Base-by-base conservation (phyloP, 2,797 vertebrate genomes). In the Rhabdomys pumilio region DNA sequence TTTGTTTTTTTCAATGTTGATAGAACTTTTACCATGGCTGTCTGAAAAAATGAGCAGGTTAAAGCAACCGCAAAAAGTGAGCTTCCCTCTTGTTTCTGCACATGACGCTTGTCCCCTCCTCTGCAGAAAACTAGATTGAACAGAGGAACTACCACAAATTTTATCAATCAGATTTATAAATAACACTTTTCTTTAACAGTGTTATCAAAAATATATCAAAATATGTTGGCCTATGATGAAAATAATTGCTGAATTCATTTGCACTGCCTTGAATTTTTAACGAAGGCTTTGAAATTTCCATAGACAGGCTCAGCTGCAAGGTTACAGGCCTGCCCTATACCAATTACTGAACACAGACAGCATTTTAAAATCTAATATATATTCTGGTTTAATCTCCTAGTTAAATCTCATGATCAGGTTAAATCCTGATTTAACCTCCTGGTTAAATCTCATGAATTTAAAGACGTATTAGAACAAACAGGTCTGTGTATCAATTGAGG, bases 241-340 rank as follows among this genome's bases (percentile, higher is more conserved):
- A 63, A 80, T 57, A 31, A 81, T 2, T 6, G 75, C 61, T 94
- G 69, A 91, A 92, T 80, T 93, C 84, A 47, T 88, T 93, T 61
- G 63, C 76, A 76, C 55, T 67, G 38, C 44, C 34, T 73, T 69
- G 53, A 10, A 22, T 67, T 72, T 47, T 73, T 88, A 73, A 80
- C 9, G 41, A 76, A 73, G 26, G 79, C 11, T 59, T 83, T 29
- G n/a, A 88, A 89, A 91, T 63, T 72, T 57, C 86, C 12, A 29
- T 88, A 77, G 72, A 50, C 3, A n/a, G 65, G 31, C 79, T 93
- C 57, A 34, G 2, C 10, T 75, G 7, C 76, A 89, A 82, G 12
- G 76, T 72, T 83, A 22, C 90, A 88, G 89, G 26, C 17, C 75
- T 38, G 13, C 73, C 22, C 38, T 79, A 61, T 63, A 89, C 59